These are phyloP conservation scores for Ricordea florida DNA, from an alignment of 92 coral and sea anemone genomes.

Conservation along the genomic window DNA sequence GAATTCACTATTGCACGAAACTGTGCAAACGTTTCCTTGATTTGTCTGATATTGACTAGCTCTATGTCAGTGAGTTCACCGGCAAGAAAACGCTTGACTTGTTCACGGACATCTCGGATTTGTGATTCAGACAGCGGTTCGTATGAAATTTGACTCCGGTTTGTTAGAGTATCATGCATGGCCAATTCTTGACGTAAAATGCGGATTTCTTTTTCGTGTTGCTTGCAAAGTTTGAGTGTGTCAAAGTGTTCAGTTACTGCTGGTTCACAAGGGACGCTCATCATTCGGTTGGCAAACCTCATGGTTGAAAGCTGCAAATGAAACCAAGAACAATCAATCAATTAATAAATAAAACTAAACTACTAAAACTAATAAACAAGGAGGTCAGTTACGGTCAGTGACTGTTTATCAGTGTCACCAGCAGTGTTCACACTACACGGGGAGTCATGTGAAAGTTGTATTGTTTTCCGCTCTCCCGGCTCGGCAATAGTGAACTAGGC, in stretches of 20 bases:
- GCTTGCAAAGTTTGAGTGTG: slow-evolving; percentile 78
- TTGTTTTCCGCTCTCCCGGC: no score
- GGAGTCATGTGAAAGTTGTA: no score
- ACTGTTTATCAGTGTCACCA: no score
- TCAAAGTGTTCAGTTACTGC: slow-evolving; percentile 86
- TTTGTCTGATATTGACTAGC: slow-evolving; percentile 93
- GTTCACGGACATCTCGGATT: slow-evolving; percentile 80
- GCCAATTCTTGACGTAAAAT: slow-evolving; percentile 89
- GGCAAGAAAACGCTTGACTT: slow-evolving; percentile 77
- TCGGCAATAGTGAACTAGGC: no score
- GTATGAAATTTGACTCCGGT: slow-evolving; percentile 97
- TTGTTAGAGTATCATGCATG: slow-evolving; percentile 96
- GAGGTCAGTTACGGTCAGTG: no score
- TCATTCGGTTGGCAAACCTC: slow-evolving; percentile 95
- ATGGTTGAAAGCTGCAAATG: slow-evolving; percentile 79
- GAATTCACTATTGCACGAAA: slow-evolving; percentile 74
- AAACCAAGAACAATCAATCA: no score
- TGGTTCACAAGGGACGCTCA: slow-evolving; percentile 91
- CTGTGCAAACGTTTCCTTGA: slow-evolving; percentile 93
- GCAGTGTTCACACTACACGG: no score
- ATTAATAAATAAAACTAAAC: no score
- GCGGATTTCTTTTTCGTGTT: slow-evolving; percentile 89
- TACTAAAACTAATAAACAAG: no score
- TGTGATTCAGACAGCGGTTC: slow-evolving; percentile 96
- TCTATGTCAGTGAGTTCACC: slow-evolving; percentile 91